A percentile compares a stretch with the other conserved stretches of the same genome.
Conservation (phyloP, 2,113 vertebrate genomes). For the Leptobrachium ailaonicum region DNA sequence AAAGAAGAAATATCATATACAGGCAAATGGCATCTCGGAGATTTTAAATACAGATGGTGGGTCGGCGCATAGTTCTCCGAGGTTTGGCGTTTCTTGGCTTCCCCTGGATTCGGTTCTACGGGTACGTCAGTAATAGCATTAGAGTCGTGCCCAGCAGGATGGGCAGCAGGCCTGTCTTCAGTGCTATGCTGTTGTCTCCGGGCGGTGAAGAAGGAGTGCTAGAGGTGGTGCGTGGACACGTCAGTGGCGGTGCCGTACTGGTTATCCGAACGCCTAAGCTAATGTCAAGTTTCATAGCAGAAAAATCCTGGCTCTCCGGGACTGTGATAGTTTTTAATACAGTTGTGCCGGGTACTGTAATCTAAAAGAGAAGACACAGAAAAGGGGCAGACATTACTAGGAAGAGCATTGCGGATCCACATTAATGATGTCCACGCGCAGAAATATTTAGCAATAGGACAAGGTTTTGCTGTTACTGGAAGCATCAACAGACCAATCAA, state of each 20-base stretch:
- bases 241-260: slow-evolving; percentile 10
- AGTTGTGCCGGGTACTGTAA: slow-evolving; percentile 62
- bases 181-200: background rate
- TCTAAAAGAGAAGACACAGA: slow-evolving; percentile 59
- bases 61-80: background rate
- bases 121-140: slow-evolving; percentile 1
- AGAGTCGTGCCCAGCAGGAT: slow-evolving; percentile 4
- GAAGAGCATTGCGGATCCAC: too few species aligned
- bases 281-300: slow-evolving; percentile 68
- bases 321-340: slow-evolving; percentile 63
- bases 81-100: background rate
- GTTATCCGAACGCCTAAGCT: slow-evolving; percentile 51
- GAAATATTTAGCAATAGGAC: too few species aligned
- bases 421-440: too few species aligned
- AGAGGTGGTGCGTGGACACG: slow-evolving; percentile 59
- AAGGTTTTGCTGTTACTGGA: too few species aligned
- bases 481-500: too few species aligned
- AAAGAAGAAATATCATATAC: background rate
- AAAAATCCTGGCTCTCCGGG: slow-evolving; percentile 55
- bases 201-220: slow-evolving; percentile 51
- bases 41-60: background rate
- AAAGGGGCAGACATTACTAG: too few species aligned
- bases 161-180: slow-evolving; percentile 45
- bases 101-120: background rate
- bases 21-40: background rate